These are phyloP conservation scores for Grammomys surdaster DNA, from an alignment of 2,113 vertebrate species.

Conservation along the genomic window DNA sequence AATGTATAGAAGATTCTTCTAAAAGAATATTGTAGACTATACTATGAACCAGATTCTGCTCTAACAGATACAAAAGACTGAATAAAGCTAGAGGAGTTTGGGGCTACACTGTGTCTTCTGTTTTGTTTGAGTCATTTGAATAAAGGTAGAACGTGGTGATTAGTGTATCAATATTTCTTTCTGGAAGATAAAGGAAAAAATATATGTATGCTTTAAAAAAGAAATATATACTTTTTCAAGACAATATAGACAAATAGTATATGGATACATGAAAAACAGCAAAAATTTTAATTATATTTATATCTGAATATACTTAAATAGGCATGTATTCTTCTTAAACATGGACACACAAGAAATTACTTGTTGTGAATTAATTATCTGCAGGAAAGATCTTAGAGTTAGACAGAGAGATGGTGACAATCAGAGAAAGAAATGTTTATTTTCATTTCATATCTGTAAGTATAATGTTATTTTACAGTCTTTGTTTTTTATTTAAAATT, in stretches of 20 bases:
- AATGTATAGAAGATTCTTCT: neutral
- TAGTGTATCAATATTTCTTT: slow-evolving; percentile 3
- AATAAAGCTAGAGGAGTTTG: neutral
- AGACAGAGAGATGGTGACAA: neutral
- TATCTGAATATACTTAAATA: neutral
- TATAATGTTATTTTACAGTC: neutral
- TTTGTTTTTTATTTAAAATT: slow-evolving; percentile 40
- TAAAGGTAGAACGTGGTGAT: slow-evolving; percentile 23
- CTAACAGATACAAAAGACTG: neutral
- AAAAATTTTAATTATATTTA: slow-evolving; percentile 16
- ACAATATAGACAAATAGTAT: neutral
- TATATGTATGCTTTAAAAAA: neutral
- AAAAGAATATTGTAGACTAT: slow-evolving; percentile 10
- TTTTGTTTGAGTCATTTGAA: slow-evolving; percentile 8
- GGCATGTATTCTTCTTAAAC: neutral
- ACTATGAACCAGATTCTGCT: neutral
- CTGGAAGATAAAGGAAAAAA: neutral
- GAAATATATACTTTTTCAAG: slow-evolving; percentile 48
- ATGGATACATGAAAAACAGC: neutral
- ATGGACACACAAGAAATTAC: neutral
- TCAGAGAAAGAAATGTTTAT: neutral
- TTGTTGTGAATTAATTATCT: neutral
- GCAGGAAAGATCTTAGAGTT: slow-evolving; percentile 23
- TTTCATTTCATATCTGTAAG: slow-evolving; percentile 25
- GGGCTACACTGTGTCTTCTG: neutral